A percentile compares a stretch with the other conserved stretches of the same genome.
phyloP scores from a whole-genome alignment of 2,888 invertebrate species.

The Aricia artaxerxes region DNA sequence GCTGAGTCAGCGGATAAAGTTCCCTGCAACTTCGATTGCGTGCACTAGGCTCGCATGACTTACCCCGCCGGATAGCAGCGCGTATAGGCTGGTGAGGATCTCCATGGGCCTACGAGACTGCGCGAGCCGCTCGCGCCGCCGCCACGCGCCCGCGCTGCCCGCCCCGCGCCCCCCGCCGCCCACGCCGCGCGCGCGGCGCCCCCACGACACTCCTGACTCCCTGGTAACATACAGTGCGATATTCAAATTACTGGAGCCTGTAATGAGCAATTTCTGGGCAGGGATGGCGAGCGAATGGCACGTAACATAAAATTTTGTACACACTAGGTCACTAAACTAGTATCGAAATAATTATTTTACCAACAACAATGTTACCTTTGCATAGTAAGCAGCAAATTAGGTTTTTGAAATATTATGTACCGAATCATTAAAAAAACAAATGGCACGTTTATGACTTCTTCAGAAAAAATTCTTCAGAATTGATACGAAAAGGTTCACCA shows the following conservation, averaged over 20 bases:
- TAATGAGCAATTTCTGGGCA: not conserved
- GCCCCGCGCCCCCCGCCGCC: constrained; percentile 55
- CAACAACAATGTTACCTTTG: too few species aligned
- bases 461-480: too few species aligned
- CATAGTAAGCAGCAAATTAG: too few species aligned
- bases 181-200: constrained; percentile 54
- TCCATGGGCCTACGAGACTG: constrained; percentile 77
- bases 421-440: too few species aligned
- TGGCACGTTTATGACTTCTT: not conserved
- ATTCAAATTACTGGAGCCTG: constrained; percentile 21
- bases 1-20: too few species aligned
- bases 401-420: too few species aligned
- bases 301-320: too few species aligned
- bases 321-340: too few species aligned
- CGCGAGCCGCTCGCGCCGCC: constrained; percentile 72
- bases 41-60: constrained; percentile 40
- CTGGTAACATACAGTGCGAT: constrained; percentile 44
- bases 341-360: too few species aligned
- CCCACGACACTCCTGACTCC: constrained; percentile 69
- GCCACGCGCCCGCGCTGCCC: constrained; percentile 61
- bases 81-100: constrained; percentile 77
- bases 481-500: too few species aligned
- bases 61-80: constrained; percentile 76
- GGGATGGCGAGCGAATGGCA: too few species aligned
- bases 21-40: not conserved